Evolutionary conservation across 2,113 vertebrate genomes (phyloP).

Genomic region (Myiagra hebetior): DNA sequence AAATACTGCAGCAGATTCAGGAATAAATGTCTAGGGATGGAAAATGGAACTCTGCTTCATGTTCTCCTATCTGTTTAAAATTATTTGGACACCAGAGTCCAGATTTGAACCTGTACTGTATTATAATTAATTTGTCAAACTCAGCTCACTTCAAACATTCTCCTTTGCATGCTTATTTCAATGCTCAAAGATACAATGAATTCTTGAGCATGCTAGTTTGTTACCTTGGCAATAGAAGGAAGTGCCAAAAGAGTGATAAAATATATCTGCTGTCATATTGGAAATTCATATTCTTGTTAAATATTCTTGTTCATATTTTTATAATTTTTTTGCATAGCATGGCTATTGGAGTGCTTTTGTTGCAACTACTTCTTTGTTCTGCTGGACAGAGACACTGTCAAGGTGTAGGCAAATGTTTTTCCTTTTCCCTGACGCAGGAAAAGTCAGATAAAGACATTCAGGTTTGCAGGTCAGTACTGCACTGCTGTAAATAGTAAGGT

Average conservation of each 20-base stretch:
- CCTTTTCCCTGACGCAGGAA: background rate
- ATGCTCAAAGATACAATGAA: background rate
- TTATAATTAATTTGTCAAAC: background rate
- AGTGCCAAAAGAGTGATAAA: slow-evolving; percentile 3
- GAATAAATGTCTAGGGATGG: background rate
- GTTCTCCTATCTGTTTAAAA: background rate
- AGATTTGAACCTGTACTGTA: background rate
- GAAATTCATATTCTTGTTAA: background rate
- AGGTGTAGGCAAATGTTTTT: background rate
- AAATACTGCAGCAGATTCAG: background rate
- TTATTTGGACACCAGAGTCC: background rate
- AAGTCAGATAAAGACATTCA: background rate
- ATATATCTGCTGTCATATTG: background rate
- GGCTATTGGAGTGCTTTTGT: background rate
- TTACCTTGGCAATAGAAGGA: slow-evolving; percentile 52
- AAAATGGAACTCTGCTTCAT: background rate
- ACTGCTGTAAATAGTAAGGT: background rate
- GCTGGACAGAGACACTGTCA: background rate
- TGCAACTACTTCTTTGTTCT: background rate
- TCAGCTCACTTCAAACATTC: background rate
- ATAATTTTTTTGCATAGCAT: rapidly evolving
- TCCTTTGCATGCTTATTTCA: background rate
- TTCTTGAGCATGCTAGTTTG: background rate
- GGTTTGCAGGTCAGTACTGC: background rate
- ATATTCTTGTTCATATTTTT: background rate